Percentiles rank a stretch among this genome's conserved stretches.
These are phyloP conservation scores for Enhydra lutris DNA, from an alignment of 2,113 vertebrate genomes.

Conservation along the genomic window DNA sequence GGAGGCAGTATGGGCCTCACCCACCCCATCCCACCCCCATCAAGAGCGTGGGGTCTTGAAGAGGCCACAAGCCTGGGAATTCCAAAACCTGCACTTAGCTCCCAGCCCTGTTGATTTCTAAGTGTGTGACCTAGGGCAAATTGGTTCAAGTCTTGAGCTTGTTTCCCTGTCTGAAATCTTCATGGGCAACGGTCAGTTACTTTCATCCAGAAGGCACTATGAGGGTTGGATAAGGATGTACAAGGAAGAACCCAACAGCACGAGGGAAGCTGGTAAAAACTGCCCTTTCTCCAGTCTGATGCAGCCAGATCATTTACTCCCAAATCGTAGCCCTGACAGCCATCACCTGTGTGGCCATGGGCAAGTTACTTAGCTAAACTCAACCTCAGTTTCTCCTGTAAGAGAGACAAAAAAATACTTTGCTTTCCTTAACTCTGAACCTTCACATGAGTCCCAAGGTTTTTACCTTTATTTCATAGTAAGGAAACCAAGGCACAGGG, in stretches of 20 bases:
- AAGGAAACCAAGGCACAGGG: background rate
- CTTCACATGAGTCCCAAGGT: background rate
- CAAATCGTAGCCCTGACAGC: background rate
- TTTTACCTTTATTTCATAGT: background rate
- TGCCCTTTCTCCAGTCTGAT: background rate
- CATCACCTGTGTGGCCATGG: no score
- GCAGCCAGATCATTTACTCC: background rate
- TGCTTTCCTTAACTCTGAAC: background rate
- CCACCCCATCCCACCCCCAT: no score
- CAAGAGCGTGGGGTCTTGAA: background rate
- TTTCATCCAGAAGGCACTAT: background rate
- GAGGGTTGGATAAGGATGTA: background rate
- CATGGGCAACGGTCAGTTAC: background rate
- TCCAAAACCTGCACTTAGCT: background rate
- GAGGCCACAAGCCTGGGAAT: background rate
- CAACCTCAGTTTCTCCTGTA: background rate
- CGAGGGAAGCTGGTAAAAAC: background rate
- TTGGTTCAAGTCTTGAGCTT: background rate
- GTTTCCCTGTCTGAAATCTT: background rate
- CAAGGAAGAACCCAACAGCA: background rate
- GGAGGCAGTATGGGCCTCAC: background rate
- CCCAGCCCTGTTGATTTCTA: background rate
- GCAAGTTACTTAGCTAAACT: background rate
- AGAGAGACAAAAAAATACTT: background rate
- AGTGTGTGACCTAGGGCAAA: background rate